Conservation (phyloP, 1,140 invertebrate species). For the Argopecten irradians region DNA sequence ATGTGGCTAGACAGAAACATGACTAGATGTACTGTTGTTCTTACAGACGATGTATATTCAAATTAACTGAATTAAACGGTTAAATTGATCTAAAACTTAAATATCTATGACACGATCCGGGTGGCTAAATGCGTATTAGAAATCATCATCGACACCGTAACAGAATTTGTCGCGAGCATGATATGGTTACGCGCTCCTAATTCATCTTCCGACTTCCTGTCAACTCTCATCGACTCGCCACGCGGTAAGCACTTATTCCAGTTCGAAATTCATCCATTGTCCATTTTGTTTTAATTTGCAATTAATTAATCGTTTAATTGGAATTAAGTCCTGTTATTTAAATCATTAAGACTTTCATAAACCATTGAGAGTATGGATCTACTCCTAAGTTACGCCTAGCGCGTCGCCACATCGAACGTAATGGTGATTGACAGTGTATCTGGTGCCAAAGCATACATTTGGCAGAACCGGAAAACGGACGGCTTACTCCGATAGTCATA, state of each 20-base stretch:
- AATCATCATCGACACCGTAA: neutral
- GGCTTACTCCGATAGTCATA: neutral
- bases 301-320: slow-evolving; percentile 12
- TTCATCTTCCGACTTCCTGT: neutral
- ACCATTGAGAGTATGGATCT: neutral
- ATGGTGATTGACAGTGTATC: neutral
- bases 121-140: neutral
- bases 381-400: neutral
- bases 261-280: neutral
- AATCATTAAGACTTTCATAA: slow-evolving; percentile 11
- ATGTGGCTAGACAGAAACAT: neutral
- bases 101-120: slow-evolving; percentile 1
- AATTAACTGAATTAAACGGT: neutral
- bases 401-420: neutral
- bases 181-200: neutral
- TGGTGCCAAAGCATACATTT: neutral
- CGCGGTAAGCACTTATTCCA: neutral
- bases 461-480: neutral
- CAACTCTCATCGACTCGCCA: neutral
- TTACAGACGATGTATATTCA: neutral
- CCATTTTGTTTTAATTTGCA: neutral
- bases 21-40: neutral
- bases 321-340: neutral
- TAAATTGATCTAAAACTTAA: neutral
- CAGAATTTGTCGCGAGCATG: neutral